Evolutionary conservation across 1,140 invertebrate genomes (phyloP).

Genomic region (Trissolcus basalis): DNA sequence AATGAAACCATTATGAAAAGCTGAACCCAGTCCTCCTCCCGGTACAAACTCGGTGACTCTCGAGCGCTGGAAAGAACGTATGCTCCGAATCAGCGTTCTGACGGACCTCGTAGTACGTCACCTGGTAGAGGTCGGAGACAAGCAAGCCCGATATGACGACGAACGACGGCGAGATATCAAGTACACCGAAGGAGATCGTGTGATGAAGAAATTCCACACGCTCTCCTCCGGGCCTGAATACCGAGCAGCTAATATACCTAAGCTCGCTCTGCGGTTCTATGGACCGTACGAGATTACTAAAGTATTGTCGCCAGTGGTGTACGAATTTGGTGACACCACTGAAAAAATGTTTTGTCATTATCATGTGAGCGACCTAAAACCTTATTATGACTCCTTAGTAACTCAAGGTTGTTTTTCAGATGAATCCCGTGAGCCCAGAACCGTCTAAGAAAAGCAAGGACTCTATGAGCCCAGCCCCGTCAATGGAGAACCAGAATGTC

Average conservation of each 20-base stretch:
- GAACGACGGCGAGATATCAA: not conserved
- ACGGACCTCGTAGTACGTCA: not conserved
- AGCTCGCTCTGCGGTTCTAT: constrained; percentile 3
- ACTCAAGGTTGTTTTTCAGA: too few relatives aligned
- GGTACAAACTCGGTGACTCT: not conserved
- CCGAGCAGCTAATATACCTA: not conserved
- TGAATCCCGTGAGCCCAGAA: too few relatives aligned
- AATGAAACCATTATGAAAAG: constrained; percentile 2
- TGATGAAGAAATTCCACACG: not conserved
- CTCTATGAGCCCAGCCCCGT: too few relatives aligned
- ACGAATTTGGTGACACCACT: not conserved
- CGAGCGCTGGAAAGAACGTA: not conserved
- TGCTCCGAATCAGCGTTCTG: not conserved
- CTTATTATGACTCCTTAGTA: not conserved
- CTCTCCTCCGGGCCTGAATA: not conserved
- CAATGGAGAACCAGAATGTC: too few relatives aligned
- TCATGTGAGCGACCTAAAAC: not conserved
- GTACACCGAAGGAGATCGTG: not conserved
- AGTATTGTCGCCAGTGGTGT: not conserved
- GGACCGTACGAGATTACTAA: constrained; percentile 9
- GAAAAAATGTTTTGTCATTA: not conserved
- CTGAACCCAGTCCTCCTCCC: not conserved
- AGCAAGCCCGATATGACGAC: not conserved
- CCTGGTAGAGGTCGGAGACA: not conserved
- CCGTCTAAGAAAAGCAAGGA: too few relatives aligned